Percentiles rank a stretch among this genome's conserved stretches.
Evolutionary conservation across 1,140 invertebrate genomes (phyloP).

Genomic region (Papilio aristodemus): DNA sequence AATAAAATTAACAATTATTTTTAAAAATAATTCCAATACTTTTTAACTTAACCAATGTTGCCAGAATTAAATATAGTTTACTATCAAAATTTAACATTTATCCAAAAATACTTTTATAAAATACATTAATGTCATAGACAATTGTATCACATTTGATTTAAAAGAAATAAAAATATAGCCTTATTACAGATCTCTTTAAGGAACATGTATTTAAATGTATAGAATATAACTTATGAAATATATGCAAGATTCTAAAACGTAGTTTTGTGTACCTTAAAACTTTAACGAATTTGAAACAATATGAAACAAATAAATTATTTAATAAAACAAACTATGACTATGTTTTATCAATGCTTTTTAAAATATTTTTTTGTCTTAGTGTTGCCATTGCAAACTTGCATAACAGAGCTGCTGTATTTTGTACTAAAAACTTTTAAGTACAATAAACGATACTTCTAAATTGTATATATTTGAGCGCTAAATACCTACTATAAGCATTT

Average conservation of each 20-base stretch:
- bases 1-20: constrained; percentile 39
- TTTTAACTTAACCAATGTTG: constrained; percentile 3
- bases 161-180: constrained; percentile 1
- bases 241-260: background rate
- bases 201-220: constrained; percentile 27
- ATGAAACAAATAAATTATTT: too few relatives aligned
- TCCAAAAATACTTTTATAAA: constrained; percentile 23
- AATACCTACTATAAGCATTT: constrained; percentile 28
- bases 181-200: constrained; percentile 31
- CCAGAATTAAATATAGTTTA: constrained; percentile 2
- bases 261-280: background rate
- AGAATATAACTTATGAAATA: background rate
- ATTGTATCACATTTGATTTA: constrained; percentile 25
- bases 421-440: constrained; percentile 28
- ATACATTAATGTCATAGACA: constrained; percentile 21
- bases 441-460: constrained; percentile 20
- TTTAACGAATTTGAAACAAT: background rate
- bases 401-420: constrained; percentile 16
- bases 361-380: background rate
- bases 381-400: background rate
- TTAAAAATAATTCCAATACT: constrained; percentile 11
- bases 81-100: constrained; percentile 25
- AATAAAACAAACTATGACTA: too few relatives aligned
- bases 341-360: too few relatives aligned
- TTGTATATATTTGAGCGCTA: constrained; percentile 28